Evolutionary conservation across 35 echinoderm and acorn worm species (phyloP).

Genomic region (Stichopus chloronotus): DNA sequence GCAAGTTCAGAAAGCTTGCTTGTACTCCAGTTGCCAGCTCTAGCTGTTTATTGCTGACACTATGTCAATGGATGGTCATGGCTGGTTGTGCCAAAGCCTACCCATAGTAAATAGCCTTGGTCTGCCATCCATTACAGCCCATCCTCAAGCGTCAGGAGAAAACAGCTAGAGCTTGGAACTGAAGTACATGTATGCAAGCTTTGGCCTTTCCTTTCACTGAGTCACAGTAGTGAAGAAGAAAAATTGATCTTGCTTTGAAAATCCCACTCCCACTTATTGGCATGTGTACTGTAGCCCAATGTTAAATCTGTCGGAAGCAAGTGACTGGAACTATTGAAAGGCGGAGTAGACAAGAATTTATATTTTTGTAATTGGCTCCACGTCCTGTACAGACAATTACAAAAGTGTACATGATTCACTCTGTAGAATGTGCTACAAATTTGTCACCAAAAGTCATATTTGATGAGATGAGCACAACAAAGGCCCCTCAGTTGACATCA

Average conservation of each 20-base stretch:
- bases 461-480: constrained; percentile 15
- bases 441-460: neutral
- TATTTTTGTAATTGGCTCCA: neutral
- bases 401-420: no score
- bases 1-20: constrained; percentile 4
- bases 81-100: neutral
- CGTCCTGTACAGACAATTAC: neutral
- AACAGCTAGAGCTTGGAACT: neutral
- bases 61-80: constrained; percentile 12
- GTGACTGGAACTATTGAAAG: neutral
- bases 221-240: neutral
- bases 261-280: neutral
- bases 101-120: neutral
- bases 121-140: neutral
- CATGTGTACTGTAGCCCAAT: neutral
- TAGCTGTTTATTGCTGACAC: neutral
- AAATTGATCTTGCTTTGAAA: neutral
- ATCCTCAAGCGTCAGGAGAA: neutral
- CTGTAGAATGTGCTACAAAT: no score
- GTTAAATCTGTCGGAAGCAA: neutral
- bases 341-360: neutral
- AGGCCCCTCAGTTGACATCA: constrained; percentile 14
- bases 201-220: neutral
- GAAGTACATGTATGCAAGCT: neutral
- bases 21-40: neutral